Evolutionary conservation across 1,140 invertebrate species (phyloP).

Genomic region (Drosophila albomicans): DNA sequence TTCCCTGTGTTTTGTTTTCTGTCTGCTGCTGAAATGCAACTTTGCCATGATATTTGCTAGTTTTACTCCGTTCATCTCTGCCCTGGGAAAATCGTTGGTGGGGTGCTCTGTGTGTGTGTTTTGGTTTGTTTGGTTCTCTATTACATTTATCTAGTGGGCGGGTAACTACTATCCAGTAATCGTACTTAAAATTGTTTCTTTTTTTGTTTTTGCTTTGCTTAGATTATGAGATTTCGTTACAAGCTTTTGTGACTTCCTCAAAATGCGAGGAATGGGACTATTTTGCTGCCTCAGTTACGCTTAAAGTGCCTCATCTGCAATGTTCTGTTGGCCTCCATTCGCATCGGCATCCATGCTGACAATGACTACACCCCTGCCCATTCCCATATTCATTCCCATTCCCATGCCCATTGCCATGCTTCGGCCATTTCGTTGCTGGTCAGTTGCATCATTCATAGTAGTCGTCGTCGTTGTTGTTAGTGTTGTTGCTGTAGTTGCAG

Average conservation of each 20-base stretch:
- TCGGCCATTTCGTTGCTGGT: slow-evolving; percentile 23
- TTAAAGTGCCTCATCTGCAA: slow-evolving; percentile 81
- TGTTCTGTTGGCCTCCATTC: slow-evolving; percentile 44
- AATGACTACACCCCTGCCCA: slow-evolving; percentile 55
- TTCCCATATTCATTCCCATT: background rate
- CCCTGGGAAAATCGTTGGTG: slow-evolving; percentile 21
- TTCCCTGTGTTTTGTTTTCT: background rate
- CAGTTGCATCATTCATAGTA: background rate
- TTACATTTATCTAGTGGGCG: slow-evolving; percentile 15
- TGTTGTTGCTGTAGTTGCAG: slow-evolving; percentile 11
- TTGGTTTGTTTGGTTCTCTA: slow-evolving; percentile 2
- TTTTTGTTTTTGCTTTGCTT: slow-evolving; percentile 46
- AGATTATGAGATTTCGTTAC: slow-evolving; percentile 70
- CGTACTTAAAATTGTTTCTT: slow-evolving; percentile 47
- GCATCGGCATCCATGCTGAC: slow-evolving; percentile 62
- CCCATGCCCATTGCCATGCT: background rate
- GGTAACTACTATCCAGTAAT: background rate
- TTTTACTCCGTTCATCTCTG: slow-evolving; percentile 1
- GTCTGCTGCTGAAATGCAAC: slow-evolving; percentile 1
- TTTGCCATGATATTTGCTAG: slow-evolving; percentile 13
- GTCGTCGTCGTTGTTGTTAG: slow-evolving; percentile 19
- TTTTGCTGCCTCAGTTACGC: background rate
- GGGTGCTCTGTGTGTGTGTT: slow-evolving; percentile 8
- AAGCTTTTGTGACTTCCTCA: slow-evolving; percentile 47
- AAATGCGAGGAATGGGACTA: background rate